Evolutionary conservation across 2,888 invertebrate genomes (phyloP).

Genomic region (Schrankia costaestrigalis): DNA sequence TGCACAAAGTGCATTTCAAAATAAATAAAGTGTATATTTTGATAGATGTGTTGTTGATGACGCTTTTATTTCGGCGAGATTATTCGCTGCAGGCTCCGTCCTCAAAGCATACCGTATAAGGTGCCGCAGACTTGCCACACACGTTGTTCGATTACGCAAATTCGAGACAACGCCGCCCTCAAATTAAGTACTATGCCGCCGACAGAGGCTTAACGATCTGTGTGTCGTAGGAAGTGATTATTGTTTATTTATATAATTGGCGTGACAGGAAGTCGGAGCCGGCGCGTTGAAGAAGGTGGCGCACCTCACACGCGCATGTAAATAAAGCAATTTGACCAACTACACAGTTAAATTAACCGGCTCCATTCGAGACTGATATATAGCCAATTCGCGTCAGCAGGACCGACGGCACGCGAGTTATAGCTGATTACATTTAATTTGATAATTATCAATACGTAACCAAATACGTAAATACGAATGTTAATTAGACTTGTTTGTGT

Average conservation of each 20-base stretch:
- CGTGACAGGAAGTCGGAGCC: slow-evolving; percentile 62
- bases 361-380: slow-evolving; percentile 39
- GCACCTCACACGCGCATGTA: slow-evolving; percentile 50
- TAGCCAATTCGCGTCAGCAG: slow-evolving; percentile 35
- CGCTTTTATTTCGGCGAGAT: slow-evolving; percentile 25
- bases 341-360: slow-evolving; percentile 42
- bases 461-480: slow-evolving; percentile 10
- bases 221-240: slow-evolving; percentile 73
- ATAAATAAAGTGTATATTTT: slow-evolving; percentile 23
- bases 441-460: slow-evolving; percentile 27
- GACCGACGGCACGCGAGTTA: slow-evolving; percentile 14
- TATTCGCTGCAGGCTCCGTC: slow-evolving; percentile 23
- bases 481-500: no score
- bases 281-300: slow-evolving; percentile 24
- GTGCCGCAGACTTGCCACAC: slow-evolving; percentile 52
- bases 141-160: slow-evolving; percentile 66
- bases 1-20: slow-evolving; percentile 8
- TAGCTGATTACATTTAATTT: slow-evolving; percentile 34
- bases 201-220: slow-evolving; percentile 54
- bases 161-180: slow-evolving; percentile 54
- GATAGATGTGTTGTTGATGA: slow-evolving; percentile 43
- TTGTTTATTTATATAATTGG: slow-evolving; percentile 76
- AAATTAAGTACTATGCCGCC: slow-evolving; percentile 58
- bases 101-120: slow-evolving; percentile 49
- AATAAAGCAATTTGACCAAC: slow-evolving; percentile 63